Evolutionary conservation across 2,888 invertebrate species (phyloP).

Genomic region (Stictocephala bisonia): DNA sequence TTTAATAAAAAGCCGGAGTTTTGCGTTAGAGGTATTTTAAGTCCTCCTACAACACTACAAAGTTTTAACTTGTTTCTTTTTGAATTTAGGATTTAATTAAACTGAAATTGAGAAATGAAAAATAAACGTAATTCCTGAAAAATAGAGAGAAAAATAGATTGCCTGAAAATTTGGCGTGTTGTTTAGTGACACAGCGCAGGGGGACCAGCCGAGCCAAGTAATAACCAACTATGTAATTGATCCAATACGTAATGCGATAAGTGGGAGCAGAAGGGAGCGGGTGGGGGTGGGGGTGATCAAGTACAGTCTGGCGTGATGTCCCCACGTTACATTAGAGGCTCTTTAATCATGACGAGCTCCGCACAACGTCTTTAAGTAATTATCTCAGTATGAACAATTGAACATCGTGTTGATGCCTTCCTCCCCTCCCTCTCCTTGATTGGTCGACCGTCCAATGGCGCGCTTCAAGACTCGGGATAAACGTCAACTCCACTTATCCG

Average conservation of each 20-base stretch:
- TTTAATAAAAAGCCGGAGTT: no score
- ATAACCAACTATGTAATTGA: conserved; percentile 12
- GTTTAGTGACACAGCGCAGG: no score
- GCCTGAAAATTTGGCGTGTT: no score
- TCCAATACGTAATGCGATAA: conserved; percentile 10
- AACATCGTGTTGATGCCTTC: conserved; percentile 27
- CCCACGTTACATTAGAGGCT: not conserved
- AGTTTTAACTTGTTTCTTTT: no score
- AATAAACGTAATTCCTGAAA: no score
- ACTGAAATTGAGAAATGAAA: no score
- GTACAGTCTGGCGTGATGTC: no score
- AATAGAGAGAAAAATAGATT: no score
- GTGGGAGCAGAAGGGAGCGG: not conserved
- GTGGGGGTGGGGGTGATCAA: not conserved
- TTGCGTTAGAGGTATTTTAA: no score
- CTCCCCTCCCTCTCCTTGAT: conserved; percentile 6
- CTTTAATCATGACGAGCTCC: conserved; percentile 15
- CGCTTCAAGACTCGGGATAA: conserved; percentile 40
- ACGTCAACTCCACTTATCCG: conserved; percentile 27
- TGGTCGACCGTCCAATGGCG: conserved; percentile 36
- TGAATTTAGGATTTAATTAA: no score
- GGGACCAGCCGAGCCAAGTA: no score
- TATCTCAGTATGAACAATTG: conserved; percentile 32
- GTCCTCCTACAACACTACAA: no score
- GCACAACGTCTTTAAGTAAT: conserved; percentile 41